Evolutionary conservation across 2,797 vertebrate genomes (phyloP).

Genomic region (Meda fulgida): DNA sequence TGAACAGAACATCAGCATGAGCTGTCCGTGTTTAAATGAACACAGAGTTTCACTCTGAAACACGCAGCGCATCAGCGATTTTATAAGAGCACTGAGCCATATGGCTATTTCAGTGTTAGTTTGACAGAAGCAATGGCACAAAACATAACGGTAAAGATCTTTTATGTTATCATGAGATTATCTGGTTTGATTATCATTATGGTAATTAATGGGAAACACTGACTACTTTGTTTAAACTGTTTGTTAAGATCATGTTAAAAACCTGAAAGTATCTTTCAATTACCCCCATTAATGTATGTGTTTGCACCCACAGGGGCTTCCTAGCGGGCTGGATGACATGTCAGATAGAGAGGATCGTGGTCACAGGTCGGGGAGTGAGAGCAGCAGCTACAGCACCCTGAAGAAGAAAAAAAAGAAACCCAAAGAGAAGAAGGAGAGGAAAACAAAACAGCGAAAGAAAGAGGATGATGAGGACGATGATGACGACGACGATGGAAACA

Average conservation of each 20-base stretch:
- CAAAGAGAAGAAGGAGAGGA: conserved; percentile 95
- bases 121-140: not conserved
- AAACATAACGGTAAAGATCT: not conserved
- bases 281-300: not conserved
- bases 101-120: not conserved
- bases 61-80: not conserved
- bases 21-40: not conserved
- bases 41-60: not conserved
- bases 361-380: conserved; percentile 91
- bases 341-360: conserved; percentile 85
- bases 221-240: not conserved
- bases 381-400: conserved; percentile 88
- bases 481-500: conserved; percentile 76
- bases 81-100: not conserved
- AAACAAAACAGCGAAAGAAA: conserved; percentile 89
- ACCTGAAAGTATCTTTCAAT: not conserved
- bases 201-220: not conserved
- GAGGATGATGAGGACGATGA: conserved; percentile 87
- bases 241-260: not conserved
- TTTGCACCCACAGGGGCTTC: conserved; percentile 61
- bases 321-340: conserved; percentile 84
- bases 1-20: not conserved
- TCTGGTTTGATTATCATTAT: not conserved
- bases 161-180: not conserved
- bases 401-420: conserved; percentile 98